Conservation (phyloP, 2,888 invertebrate species). For the Eupithecia vulgata region DNA sequence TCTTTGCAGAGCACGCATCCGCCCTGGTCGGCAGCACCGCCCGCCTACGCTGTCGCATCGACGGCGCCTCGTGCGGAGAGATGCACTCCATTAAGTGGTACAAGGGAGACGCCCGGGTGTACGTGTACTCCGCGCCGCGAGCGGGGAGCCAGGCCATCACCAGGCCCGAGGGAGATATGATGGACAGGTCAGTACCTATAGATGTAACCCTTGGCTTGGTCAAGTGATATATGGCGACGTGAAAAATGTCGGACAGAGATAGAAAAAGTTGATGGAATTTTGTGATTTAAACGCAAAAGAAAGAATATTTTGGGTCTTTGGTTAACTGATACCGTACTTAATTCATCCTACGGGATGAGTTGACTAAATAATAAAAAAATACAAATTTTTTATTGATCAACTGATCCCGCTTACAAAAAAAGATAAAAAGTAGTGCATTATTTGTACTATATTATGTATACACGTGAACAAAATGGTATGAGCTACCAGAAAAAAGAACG, state of each 20-base stretch:
- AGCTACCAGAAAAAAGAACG: no score
- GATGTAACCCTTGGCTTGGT: no score
- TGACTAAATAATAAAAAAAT: no score
- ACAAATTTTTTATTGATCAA: no score
- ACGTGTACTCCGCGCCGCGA: constrained; percentile 87
- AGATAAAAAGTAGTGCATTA: no score
- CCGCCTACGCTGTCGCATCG: constrained; percentile 88
- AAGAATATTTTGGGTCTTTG: no score
- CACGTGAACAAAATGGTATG: no score
- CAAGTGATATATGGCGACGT: neutral
- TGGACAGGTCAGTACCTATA: constrained; percentile 82
- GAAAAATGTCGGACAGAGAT: neutral
- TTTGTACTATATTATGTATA: no score
- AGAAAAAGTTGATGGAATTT: neutral
- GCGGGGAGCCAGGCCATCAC: constrained; percentile 72
- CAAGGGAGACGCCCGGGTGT: constrained; percentile 88
- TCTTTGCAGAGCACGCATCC: constrained; percentile 82
- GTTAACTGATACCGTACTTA: no score
- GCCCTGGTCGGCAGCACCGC: constrained; percentile 88
- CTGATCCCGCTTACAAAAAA: no score
- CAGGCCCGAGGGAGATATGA: constrained; percentile 88
- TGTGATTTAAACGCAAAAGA: no score
- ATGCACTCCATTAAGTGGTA: constrained; percentile 95
- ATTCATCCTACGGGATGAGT: no score
- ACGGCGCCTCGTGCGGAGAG: constrained; percentile 88